Evolutionary conservation across 1,140 invertebrate species (phyloP).

Genomic region (Lasaia peninsularis): DNA sequence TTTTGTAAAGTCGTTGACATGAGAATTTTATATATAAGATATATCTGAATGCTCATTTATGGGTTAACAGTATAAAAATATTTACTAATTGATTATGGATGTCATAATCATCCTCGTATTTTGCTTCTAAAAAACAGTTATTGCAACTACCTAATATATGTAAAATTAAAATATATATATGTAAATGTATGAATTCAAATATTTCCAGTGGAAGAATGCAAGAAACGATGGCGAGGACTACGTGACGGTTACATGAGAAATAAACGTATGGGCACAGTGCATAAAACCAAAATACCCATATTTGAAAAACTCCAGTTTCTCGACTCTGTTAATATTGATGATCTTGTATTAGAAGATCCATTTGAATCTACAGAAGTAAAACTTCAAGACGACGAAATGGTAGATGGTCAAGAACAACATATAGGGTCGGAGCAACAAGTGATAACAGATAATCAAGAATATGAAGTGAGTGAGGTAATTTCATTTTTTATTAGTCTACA

Average conservation of each 20-base stretch:
- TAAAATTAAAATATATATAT: no score
- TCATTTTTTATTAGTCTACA: not conserved
- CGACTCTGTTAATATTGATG: conserved; percentile 29
- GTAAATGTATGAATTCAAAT: no score
- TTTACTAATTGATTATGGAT: no score
- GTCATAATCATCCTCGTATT: no score
- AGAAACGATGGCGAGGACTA: conserved; percentile 63
- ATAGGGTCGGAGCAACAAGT: conserved; percentile 44
- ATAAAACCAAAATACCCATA: conserved; percentile 50
- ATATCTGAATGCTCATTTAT: no score
- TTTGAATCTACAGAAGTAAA: conserved; percentile 22
- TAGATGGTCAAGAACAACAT: conserved; percentile 13
- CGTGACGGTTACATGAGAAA: conserved; percentile 58
- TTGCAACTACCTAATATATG: no score
- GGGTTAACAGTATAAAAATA: no score
- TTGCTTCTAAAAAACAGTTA: no score
- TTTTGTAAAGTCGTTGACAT: no score
- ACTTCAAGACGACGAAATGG: conserved; percentile 28
- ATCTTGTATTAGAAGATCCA: conserved; percentile 12
- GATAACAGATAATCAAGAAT: conserved; percentile 65
- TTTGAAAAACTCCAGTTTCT: conserved; percentile 62
- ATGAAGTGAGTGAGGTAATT: conserved; percentile 44
- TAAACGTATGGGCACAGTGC: conserved; percentile 53
- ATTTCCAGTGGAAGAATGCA: conserved; percentile 69
- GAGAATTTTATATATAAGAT: no score